Evolutionary conservation across 2,113 vertebrate genomes (phyloP).

Genomic region (Ptilonorhynchus violaceus): DNA sequence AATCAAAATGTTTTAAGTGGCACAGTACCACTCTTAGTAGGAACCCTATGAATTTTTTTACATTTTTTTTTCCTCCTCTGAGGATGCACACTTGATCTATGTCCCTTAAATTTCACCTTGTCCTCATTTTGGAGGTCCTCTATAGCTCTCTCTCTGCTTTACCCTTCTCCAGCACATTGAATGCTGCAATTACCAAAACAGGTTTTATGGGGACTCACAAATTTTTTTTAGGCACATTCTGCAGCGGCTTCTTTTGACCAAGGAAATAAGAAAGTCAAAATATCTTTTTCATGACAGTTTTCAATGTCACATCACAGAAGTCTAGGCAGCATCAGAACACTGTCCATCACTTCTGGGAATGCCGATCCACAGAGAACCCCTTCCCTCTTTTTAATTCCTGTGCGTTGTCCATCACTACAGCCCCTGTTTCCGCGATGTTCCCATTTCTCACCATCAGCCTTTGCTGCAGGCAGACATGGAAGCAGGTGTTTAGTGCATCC

Average conservation of each 20-base stretch:
- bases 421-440: not conserved
- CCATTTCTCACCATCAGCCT: not conserved
- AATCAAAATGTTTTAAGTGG: not conserved
- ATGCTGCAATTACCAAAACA: not conserved
- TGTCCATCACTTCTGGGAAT: not conserved
- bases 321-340: not conserved
- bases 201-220: not conserved
- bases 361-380: not conserved
- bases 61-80: not conserved
- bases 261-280: not conserved
- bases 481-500: not conserved
- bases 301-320: not conserved
- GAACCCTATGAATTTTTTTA: not conserved
- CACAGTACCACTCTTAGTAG: not conserved
- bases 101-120: not conserved
- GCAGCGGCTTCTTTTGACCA: not conserved
- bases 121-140: not conserved
- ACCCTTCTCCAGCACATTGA: not conserved
- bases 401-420: not conserved
- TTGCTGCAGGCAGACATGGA: rapidly evolving
- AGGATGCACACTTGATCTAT: not conserved
- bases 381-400: not conserved
- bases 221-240: not conserved
- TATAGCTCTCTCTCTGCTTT: not conserved
- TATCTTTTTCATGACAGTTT: not conserved